Base-by-base conservation (phyloP, 1,140 invertebrate genomes). In the Trachelipus rathkii region DNA sequence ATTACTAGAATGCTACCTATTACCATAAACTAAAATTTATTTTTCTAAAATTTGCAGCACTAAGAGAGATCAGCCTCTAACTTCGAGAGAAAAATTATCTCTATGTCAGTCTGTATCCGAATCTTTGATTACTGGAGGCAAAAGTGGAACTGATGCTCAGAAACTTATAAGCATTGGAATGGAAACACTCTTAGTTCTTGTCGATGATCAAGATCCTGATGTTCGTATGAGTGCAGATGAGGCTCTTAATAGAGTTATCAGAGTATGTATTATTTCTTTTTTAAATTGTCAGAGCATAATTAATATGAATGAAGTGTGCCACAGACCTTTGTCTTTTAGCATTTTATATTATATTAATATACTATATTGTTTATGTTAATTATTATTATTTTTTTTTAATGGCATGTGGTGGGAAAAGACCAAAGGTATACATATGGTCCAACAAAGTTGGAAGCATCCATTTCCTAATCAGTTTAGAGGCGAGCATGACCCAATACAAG, bases 201-300 rank as follows among this genome's bases (percentile, higher is more conserved):
- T 91, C 83, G 90, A 93, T 86, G 92, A 94, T 84, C 81, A 87
- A 2, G 91, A 93, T 83, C 88, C 91, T n/a, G 91, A 93, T 85
- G 88, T 93, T 24, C 85, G 92, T 71, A 91, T 92, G 85, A 88
- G 90, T 68, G 91, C 92, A 45, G 91, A 93, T 85, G 92, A 94
- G 85, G 92, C 90, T 83, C 85, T 94, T 0, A 93, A 93, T 82
- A 89, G 89, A 85, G 90, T 92, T 75, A 91, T 93, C 82, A 89
- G 91, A 85, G 90, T 92, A 84, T 83, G 76, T 73, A 33, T 33
- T 33, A n/a, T n/a, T n/a, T n/a, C 6, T 3, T 33, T 33, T 33
- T 33, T 33, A 33, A 1, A 33, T 33, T 33, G 6, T 33, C 33
- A 33, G 33, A 33, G 2, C 33, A 33, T 33, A 33, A 6, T 33